Evolutionary conservation across 2,888 invertebrate species (phyloP).

Genomic region (Megalurothrips usitatus): DNA sequence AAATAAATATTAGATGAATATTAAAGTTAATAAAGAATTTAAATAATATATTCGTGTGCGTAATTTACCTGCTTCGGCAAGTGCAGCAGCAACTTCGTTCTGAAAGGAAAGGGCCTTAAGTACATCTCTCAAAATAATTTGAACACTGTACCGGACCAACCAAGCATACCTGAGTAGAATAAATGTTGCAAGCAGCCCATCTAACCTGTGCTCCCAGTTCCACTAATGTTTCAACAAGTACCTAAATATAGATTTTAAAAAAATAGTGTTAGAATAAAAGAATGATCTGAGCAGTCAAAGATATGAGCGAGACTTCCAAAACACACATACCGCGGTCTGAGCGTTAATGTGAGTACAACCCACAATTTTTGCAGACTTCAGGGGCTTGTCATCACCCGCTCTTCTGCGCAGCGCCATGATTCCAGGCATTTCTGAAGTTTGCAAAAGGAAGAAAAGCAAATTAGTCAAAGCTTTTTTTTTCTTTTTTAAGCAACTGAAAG

Average conservation of each 20-base stretch:
- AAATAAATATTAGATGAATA: no score
- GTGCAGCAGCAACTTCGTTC: constrained; percentile 95
- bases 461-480: not conserved
- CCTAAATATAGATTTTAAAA: constrained; percentile 41
- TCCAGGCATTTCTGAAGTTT: constrained; percentile 87
- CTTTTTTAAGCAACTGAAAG: constrained; percentile 26
- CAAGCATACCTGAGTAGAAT: constrained; percentile 76
- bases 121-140: not conserved
- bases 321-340: constrained; percentile 76
- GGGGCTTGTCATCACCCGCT: constrained; percentile 88
- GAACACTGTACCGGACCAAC: constrained; percentile 31
- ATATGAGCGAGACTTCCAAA: constrained; percentile 4
- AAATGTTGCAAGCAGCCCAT: constrained; percentile 97
- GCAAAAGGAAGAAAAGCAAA: constrained; percentile 35
- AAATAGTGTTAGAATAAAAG: constrained; percentile 9
- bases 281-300: not conserved
- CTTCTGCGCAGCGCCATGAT: constrained; percentile 90
- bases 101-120: constrained; percentile 45
- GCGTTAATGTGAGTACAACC: constrained; percentile 99
- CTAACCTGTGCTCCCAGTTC: constrained; percentile 87
- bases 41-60: constrained; percentile 21
- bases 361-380: constrained; percentile 92
- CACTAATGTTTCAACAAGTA: constrained; percentile 82
- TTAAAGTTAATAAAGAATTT: no score
- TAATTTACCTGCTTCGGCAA: constrained; percentile 72